These are phyloP conservation scores for Sycophila texana DNA, from an alignment of 2,888 invertebrate species.

Conservation along the genomic window DNA sequence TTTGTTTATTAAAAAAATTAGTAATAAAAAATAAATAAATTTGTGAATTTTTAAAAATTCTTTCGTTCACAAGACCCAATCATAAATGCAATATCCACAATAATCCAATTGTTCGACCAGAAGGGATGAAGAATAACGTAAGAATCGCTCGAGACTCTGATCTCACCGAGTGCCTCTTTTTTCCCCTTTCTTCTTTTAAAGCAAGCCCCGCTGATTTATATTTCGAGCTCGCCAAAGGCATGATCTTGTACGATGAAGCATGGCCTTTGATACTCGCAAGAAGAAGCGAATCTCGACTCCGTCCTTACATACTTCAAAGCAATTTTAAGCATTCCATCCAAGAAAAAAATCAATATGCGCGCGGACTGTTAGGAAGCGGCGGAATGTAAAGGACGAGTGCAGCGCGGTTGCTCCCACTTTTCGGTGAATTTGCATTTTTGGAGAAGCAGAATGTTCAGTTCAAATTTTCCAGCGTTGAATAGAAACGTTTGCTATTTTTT, in stretches of 20 bases:
- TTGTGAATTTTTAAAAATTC: too few relatives aligned
- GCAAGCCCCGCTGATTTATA: background rate
- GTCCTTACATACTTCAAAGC: constrained; percentile 4
- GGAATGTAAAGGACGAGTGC: background rate
- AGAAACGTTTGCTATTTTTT: too few relatives aligned
- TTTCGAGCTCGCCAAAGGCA: background rate
- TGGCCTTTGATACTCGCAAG: background rate
- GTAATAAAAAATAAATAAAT: too few relatives aligned
- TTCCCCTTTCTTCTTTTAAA: background rate
- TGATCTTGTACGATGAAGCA: constrained; percentile 15
- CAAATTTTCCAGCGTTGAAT: too few relatives aligned
- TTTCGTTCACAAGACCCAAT: too few relatives aligned
- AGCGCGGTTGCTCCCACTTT: too few relatives aligned
- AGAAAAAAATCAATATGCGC: background rate
- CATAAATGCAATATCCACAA: too few relatives aligned
- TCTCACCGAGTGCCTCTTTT: background rate
- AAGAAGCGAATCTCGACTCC: background rate
- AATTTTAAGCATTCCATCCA: constrained; percentile 2
- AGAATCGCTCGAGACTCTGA: background rate
- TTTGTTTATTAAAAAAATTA: too few relatives aligned
- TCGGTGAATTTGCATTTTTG: too few relatives aligned
- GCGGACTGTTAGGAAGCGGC: background rate
- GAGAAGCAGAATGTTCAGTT: too few relatives aligned
- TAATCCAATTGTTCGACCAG: too few relatives aligned
- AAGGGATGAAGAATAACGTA: background rate